phyloP scores from a whole-genome alignment of 1,140 invertebrate genomes.

The Vanessa tameamea region DNA sequence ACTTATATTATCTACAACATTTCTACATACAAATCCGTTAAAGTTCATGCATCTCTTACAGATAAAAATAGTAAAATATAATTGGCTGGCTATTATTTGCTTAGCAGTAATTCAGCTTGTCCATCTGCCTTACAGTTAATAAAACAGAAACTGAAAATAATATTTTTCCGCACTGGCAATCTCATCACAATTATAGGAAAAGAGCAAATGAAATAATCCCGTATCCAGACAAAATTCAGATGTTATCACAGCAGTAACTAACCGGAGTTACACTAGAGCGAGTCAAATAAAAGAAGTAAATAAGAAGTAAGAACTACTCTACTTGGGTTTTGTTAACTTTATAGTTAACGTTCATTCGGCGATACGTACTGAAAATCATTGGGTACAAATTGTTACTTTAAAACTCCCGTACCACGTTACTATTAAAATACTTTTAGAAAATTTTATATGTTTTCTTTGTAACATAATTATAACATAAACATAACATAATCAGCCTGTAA shows the following conservation, averaged over 20 bases:
- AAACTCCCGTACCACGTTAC: neutral
- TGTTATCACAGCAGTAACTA: conserved; percentile 26
- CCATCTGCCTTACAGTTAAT: too few relatives aligned
- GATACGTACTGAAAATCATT: conserved; percentile 3
- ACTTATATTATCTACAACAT: too few relatives aligned
- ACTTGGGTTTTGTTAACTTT: conserved; percentile 46
- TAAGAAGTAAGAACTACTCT: conserved; percentile 36
- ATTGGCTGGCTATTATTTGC: too few relatives aligned
- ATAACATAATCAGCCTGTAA: too few relatives aligned
- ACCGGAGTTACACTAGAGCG: conserved; percentile 15
- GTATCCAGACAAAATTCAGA: conserved; percentile 15
- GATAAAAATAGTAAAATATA: too few relatives aligned
- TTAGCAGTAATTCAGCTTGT: too few relatives aligned
- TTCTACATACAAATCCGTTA: too few relatives aligned
- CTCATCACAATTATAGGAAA: neutral
- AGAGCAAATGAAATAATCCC: conserved; percentile 7
- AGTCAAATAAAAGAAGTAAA: conserved; percentile 42
- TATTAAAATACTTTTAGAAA: neutral
- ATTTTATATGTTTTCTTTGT: neutral
- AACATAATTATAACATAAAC: neutral
- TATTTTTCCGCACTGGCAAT: neutral
- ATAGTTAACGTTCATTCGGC: conserved; percentile 36
- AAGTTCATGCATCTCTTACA: too few relatives aligned
- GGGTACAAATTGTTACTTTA: conserved; percentile 19
- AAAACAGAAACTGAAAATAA: too few relatives aligned